Conservation (phyloP, 37 sponge, comb jelly and placozoan species). For the Halisarca cf. caerulea region DNA sequence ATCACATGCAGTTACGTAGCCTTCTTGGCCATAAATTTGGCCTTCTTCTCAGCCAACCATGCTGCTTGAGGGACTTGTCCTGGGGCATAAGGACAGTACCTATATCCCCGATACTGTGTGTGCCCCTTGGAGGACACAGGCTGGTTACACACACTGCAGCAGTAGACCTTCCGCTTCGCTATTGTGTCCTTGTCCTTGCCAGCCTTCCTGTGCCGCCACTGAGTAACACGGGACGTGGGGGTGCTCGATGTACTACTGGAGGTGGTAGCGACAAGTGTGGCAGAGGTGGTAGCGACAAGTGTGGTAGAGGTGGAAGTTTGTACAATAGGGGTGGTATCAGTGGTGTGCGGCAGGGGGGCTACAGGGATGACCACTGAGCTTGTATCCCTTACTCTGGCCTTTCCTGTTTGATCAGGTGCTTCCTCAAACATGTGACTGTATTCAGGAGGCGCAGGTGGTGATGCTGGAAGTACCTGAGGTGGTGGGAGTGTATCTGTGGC, state of each 20-base stretch:
- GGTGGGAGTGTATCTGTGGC: not conserved
- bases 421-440: not conserved
- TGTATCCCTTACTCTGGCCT: not conserved
- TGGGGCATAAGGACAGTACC: too few species aligned
- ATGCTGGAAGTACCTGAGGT: not conserved
- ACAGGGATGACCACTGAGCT: too few species aligned
- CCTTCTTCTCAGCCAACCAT: conserved; percentile 24
- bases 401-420: conserved; percentile 10
- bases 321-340: not conserved
- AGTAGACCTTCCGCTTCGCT: not conserved
- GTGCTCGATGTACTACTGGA: not conserved
- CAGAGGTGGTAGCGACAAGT: not conserved
- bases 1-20: too few species aligned
- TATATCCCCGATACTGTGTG: conserved; percentile 32
- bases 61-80: conserved; percentile 30
- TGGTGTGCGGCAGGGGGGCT: too few species aligned
- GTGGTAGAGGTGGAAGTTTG: not conserved
- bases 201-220: too few species aligned
- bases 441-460: conserved; percentile 23
- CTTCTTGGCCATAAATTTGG: not conserved
- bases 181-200: not conserved
- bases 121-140: conserved; percentile 35
- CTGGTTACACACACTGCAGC: too few species aligned
- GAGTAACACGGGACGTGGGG: not conserved
- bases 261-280: not conserved